phyloP scores from a whole-genome alignment of 2,113 vertebrate species.

The Corythoichthys intestinalis region DNA sequence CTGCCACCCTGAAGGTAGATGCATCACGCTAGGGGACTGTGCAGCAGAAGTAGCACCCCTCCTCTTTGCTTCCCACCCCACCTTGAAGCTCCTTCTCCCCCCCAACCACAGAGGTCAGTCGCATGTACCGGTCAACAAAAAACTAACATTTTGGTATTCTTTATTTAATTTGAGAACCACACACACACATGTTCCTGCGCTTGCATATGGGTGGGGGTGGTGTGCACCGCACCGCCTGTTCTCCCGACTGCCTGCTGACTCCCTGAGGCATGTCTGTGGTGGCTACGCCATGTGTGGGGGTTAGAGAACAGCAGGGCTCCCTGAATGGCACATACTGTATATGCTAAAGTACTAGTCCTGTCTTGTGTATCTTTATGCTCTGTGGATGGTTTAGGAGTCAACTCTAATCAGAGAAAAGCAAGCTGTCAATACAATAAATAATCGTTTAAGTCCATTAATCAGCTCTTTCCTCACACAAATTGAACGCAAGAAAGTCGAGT shows the following conservation, averaged over 20 bases:
- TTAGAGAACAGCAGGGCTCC: slow-evolving; percentile 69
- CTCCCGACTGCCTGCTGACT: slow-evolving; percentile 71
- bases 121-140: slow-evolving; percentile 49
- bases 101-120: slow-evolving; percentile 55
- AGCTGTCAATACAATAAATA: slow-evolving; percentile 7
- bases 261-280: slow-evolving; percentile 71
- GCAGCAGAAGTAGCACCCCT: slow-evolving; percentile 64
- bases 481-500: slow-evolving; percentile 6
- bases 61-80: slow-evolving; percentile 35
- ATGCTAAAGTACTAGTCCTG: slow-evolving; percentile 19
- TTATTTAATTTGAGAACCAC: slow-evolving; percentile 69
- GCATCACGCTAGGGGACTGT: slow-evolving; percentile 71
- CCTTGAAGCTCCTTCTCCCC: slow-evolving; percentile 44
- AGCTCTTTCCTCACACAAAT: not conserved
- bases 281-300: slow-evolving; percentile 68
- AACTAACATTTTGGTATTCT: slow-evolving; percentile 50
- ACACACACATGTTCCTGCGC: slow-evolving; percentile 33
- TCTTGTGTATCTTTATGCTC: slow-evolving; percentile 43
- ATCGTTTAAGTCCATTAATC: slow-evolving; percentile 1
- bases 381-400: slow-evolving; percentile 47
- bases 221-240: slow-evolving; percentile 60
- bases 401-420: slow-evolving; percentile 46
- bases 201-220: slow-evolving; percentile 21
- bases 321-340: slow-evolving; percentile 52
- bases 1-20: slow-evolving; percentile 81